phyloP scores from a whole-genome alignment of 2,797 vertebrate genomes.

The Enteromius mattozi region DNA sequence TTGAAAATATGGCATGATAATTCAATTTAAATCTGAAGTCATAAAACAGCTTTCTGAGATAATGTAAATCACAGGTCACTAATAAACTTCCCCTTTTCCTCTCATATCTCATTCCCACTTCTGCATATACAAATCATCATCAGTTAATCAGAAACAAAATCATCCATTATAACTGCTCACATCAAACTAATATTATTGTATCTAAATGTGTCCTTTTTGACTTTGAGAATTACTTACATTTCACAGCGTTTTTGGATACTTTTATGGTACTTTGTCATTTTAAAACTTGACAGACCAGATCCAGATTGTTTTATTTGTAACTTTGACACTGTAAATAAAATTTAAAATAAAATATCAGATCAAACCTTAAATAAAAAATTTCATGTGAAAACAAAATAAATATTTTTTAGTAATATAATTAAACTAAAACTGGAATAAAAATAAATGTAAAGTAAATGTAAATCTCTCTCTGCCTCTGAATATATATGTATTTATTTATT shows the following conservation, averaged over 20 bases:
- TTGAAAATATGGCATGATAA: neutral
- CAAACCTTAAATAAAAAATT: neutral
- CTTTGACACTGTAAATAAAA: neutral
- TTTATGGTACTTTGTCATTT: neutral
- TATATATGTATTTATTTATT: no score
- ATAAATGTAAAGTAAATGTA: neutral
- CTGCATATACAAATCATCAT: neutral
- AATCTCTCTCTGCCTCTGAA: neutral
- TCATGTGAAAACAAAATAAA: no score
- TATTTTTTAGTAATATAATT: neutral
- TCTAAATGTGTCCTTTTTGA: neutral
- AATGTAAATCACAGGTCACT: neutral
- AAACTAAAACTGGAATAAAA: neutral
- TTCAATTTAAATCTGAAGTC: neutral
- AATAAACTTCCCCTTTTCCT: neutral
- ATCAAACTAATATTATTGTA: neutral
- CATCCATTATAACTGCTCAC: neutral
- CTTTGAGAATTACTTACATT: neutral
- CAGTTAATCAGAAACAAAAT: neutral
- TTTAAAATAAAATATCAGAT: neutral
- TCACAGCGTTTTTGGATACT: neutral
- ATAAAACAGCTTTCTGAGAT: neutral
- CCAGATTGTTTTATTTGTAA: neutral
- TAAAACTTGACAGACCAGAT: neutral
- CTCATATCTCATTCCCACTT: neutral